Percentiles rank a stretch among this genome's conserved stretches.
These are phyloP conservation scores for Arremon aurantiirostris DNA, from an alignment of 2,797 vertebrate species.

Conservation along the genomic window DNA sequence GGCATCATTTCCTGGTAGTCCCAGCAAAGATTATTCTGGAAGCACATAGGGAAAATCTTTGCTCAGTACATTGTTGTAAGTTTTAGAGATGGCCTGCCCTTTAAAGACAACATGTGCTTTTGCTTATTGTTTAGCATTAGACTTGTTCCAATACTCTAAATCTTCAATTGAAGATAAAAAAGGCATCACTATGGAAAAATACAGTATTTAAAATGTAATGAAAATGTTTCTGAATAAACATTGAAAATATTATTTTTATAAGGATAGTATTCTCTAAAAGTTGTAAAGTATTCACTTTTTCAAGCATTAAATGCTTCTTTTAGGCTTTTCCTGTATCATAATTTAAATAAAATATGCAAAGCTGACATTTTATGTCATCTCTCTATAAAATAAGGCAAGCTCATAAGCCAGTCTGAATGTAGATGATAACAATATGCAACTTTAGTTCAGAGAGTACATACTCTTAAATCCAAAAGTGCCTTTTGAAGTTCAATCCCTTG, in stretches of 20 bases:
- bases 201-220: background rate
- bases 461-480: background rate
- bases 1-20: fast-evolving
- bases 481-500: slow-evolving; percentile 6
- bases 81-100: background rate
- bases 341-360: slow-evolving; percentile 54
- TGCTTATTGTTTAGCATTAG: background rate
- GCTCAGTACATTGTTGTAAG: background rate
- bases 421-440: background rate
- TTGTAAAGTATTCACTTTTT: background rate
- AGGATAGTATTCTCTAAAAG: background rate
- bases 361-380: background rate
- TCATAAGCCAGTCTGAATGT: background rate
- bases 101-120: background rate
- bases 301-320: background rate
- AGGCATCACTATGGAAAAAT: background rate
- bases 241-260: background rate
- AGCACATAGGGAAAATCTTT: background rate
- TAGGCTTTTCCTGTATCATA: background rate
- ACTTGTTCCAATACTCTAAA: background rate
- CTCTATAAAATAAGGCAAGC: slow-evolving; percentile 8
- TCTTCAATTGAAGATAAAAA: background rate
- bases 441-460: background rate
- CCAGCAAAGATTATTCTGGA: background rate
- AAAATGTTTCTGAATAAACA: background rate